Percentiles rank a stretch among this genome's conserved stretches.
Evolutionary conservation across 2,888 invertebrate genomes (phyloP).

Genomic region (Corbicula japonica): DNA sequence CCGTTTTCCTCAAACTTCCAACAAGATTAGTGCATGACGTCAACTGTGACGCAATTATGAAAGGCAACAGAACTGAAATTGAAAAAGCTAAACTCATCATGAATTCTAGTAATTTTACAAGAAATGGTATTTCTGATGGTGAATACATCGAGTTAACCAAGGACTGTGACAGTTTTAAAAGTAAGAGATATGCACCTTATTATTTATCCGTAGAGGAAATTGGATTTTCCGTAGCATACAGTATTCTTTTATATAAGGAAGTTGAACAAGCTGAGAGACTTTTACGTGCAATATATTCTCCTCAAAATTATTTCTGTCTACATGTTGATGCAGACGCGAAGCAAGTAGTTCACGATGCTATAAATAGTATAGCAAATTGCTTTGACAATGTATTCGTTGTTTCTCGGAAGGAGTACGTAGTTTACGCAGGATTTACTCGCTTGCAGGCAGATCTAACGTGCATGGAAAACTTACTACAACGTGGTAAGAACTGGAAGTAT

Average conservation of each 20-base stretch:
- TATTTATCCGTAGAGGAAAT: too few species aligned
- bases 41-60: too few species aligned
- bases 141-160: slow-evolving; percentile 69
- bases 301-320: slow-evolving; percentile 84
- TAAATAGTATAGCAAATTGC: slow-evolving; percentile 79
- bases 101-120: slow-evolving; percentile 27
- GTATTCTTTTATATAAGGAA: slow-evolving; percentile 80
- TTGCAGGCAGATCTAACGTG: slow-evolving; percentile 85
- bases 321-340: slow-evolving; percentile 81
- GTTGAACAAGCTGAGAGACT: too few species aligned
- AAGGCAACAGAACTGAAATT: too few species aligned
- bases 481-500: slow-evolving; percentile 81
- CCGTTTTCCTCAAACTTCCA: too few species aligned
- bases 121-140: slow-evolving; percentile 68
- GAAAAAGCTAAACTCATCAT: too few species aligned
- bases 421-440: slow-evolving; percentile 83
- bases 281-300: too few species aligned
- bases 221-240: slow-evolving; percentile 82
- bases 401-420: slow-evolving; percentile 79
- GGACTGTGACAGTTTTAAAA: slow-evolving; percentile 72
- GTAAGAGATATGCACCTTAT: too few species aligned
- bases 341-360: slow-evolving; percentile 63
- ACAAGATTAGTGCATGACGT: too few species aligned
- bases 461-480: slow-evolving; percentile 80
- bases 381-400: slow-evolving; percentile 84